phyloP scores from a whole-genome alignment of 2,113 vertebrate genomes.

The Perccottus glenii region DNA sequence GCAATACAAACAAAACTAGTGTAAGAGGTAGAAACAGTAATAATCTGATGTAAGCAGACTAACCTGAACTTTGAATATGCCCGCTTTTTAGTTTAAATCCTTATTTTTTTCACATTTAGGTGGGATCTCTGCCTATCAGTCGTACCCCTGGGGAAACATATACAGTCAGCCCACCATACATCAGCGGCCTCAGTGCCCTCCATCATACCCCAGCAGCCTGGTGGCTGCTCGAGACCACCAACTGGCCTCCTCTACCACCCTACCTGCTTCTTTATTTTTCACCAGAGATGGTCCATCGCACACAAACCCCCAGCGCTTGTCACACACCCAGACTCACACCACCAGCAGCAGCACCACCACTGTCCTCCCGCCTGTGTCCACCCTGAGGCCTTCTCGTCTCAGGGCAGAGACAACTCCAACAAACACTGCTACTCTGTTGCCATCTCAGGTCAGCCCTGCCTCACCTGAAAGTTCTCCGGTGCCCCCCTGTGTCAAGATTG shows the following conservation, averaged over 20 bases:
- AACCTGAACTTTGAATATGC: neutral
- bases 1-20: too few relatives aligned
- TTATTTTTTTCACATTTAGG: conserved; percentile 49
- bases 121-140: conserved; percentile 67
- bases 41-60: too few relatives aligned
- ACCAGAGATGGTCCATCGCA: conserved; percentile 40
- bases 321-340: conserved; percentile 35
- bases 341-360: neutral
- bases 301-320: conserved; percentile 36
- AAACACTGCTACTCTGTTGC: conserved; percentile 28
- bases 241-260: conserved; percentile 40
- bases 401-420: conserved; percentile 46
- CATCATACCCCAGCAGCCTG: conserved; percentile 40
- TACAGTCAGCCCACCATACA: conserved; percentile 67
- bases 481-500: conserved; percentile 66
- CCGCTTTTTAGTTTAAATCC: conserved; percentile 7
- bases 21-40: too few relatives aligned
- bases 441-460: conserved; percentile 48
- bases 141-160: conserved; percentile 74
- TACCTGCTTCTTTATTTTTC: conserved; percentile 57
- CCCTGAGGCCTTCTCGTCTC: conserved; percentile 42
- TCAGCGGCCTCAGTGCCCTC: conserved; percentile 59
- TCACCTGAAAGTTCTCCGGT: conserved; percentile 56
- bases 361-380: conserved; percentile 60
- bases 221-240: conserved; percentile 44